Evolutionary conservation across 2,888 invertebrate species (phyloP).

Genomic region (Drosophila aldrichi): DNA sequence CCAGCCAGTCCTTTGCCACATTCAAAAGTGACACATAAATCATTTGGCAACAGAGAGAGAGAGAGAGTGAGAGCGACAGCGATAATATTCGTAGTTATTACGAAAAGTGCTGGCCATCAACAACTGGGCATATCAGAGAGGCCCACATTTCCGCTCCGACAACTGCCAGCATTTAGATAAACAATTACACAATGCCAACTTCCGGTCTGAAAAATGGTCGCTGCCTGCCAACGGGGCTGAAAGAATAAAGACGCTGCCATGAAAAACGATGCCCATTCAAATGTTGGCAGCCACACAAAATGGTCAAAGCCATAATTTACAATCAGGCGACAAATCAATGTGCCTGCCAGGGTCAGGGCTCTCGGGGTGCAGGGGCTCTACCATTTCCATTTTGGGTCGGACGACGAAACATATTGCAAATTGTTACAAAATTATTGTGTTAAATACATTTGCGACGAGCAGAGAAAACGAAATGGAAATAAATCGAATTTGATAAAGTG

Average conservation of each 20-base stretch:
- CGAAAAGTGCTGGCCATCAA: constrained; percentile 55
- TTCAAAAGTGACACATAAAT: constrained; percentile 67
- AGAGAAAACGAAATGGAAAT: neutral
- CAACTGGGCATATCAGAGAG: constrained; percentile 28
- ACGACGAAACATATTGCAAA: constrained; percentile 59
- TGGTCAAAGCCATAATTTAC: constrained; percentile 68
- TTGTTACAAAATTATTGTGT: constrained; percentile 63
- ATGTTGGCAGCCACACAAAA: constrained; percentile 58
- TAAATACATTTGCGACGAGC: constrained; percentile 38
- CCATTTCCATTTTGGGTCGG: constrained; percentile 16
- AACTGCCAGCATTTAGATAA: constrained; percentile 67
- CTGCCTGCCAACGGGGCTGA: constrained; percentile 19
- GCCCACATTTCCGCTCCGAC: constrained; percentile 55
- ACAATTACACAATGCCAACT: constrained; percentile 64
- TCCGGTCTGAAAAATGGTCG: constrained; percentile 63
- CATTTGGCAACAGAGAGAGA: constrained; percentile 45
- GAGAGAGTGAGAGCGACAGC: constrained; percentile 20
- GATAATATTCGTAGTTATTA: constrained; percentile 49
- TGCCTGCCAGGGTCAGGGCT: constrained; percentile 12
- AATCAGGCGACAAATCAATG: constrained; percentile 69
- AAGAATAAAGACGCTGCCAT: constrained; percentile 48
- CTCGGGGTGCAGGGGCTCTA: neutral
- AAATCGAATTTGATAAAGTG: constrained; percentile 38
- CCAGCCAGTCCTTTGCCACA: constrained; percentile 9
- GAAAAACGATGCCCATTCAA: constrained; percentile 61